Evolutionary conservation across 2,888 invertebrate genomes (phyloP).

Genomic region (Lathronympha strigana): DNA sequence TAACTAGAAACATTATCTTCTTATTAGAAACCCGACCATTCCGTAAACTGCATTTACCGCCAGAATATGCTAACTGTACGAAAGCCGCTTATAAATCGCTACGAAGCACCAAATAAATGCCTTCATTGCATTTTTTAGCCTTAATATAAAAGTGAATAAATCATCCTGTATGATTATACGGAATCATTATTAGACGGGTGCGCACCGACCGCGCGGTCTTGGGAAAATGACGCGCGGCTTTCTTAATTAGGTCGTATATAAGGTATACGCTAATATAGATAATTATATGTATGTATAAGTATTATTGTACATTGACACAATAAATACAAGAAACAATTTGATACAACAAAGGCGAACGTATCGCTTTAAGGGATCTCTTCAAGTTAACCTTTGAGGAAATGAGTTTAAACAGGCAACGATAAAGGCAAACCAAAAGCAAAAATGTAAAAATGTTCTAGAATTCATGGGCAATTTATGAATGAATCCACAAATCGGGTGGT

Average conservation of each 20-base stretch:
- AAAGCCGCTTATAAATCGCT: conserved; percentile 33
- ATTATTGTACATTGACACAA: background rate
- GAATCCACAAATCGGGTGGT: too few species aligned
- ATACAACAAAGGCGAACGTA: too few species aligned
- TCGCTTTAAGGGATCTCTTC: too few species aligned
- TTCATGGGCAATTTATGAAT: too few species aligned
- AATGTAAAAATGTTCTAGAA: too few species aligned
- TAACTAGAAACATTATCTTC: background rate
- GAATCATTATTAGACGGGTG: conserved; percentile 34
- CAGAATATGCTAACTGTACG: conserved; percentile 20
- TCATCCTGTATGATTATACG: conserved; percentile 35
- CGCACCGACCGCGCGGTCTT: conserved; percentile 17
- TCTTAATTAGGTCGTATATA: too few species aligned
- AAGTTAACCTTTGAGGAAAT: too few species aligned
- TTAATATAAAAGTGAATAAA: conserved; percentile 42
- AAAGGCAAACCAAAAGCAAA: too few species aligned
- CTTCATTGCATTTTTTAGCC: conserved; percentile 39
- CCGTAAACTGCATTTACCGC: conserved; percentile 17
- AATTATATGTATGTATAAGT: background rate
- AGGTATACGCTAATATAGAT: too few species aligned
- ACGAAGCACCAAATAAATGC: conserved; percentile 28
- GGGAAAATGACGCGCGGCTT: background rate
- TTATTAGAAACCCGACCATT: conserved; percentile 7
- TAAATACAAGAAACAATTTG: too few species aligned
- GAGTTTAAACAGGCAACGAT: too few species aligned